Evolutionary conservation across 1,140 invertebrate species (phyloP).

Genomic region (Drosophila busckii): DNA sequence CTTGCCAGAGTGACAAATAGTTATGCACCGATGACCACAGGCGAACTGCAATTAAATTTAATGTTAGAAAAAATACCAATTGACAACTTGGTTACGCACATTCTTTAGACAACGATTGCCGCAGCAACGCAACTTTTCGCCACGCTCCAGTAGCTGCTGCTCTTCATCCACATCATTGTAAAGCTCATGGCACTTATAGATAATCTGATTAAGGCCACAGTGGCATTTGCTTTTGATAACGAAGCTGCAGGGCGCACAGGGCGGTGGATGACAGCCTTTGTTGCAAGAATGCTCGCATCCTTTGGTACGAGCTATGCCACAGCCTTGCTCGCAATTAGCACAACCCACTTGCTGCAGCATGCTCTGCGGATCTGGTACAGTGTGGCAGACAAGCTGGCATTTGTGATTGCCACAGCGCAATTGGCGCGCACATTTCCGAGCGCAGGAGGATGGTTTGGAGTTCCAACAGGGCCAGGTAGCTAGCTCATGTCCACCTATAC

Average conservation of each 20-base stretch:
- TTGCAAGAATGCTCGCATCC: slow-evolving; percentile 90
- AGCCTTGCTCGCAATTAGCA: slow-evolving; percentile 86
- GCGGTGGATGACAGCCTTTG: slow-evolving; percentile 86
- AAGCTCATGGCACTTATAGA: slow-evolving; percentile 86
- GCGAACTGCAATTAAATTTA: slow-evolving; percentile 80
- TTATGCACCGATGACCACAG: slow-evolving; percentile 88
- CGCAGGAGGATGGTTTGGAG: slow-evolving; percentile 86
- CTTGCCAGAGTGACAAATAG: slow-evolving; percentile 87
- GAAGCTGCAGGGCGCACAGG: slow-evolving; percentile 85
- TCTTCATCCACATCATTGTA: slow-evolving; percentile 80
- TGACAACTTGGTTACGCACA: slow-evolving; percentile 80
- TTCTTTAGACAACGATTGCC: slow-evolving; percentile 91
- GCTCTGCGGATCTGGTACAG: slow-evolving; percentile 79
- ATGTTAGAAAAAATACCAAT: not conserved
- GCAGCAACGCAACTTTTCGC: slow-evolving; percentile 49
- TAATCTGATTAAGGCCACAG: slow-evolving; percentile 87
- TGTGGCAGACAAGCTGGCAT: slow-evolving; percentile 88
- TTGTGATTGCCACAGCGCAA: slow-evolving; percentile 87
- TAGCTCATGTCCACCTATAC: slow-evolving; percentile 91
- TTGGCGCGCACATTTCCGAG: slow-evolving; percentile 78
- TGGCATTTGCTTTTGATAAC: slow-evolving; percentile 88
- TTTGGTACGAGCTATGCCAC: slow-evolving; percentile 83
- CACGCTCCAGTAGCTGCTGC: slow-evolving; percentile 69
- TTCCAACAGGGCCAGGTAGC: slow-evolving; percentile 86
- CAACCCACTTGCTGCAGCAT: slow-evolving; percentile 80